phyloP scores from a whole-genome alignment of 2,113 vertebrate genomes.

The Chaetops frenatus region DNA sequence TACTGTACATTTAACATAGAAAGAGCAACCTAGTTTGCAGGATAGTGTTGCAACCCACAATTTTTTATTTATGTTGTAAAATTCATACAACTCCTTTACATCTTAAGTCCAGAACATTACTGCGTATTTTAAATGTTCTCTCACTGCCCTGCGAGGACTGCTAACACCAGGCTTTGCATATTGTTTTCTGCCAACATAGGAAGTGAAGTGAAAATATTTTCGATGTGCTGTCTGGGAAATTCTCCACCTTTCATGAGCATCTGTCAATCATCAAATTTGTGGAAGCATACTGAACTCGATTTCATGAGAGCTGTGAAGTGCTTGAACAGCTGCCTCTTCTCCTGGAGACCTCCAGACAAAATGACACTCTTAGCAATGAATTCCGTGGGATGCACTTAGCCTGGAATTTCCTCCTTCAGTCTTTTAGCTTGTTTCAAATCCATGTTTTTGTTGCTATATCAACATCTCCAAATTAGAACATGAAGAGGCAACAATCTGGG shows the following conservation, averaged over 20 bases:
- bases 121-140: not conserved
- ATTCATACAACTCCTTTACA: not conserved
- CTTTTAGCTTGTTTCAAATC: not conserved
- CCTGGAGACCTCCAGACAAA: constrained; percentile 48
- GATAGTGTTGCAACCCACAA: not conserved
- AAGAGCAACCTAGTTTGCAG: not conserved
- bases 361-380: constrained; percentile 15
- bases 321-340: constrained; percentile 33
- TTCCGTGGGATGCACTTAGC: not conserved
- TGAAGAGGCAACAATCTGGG: not conserved
- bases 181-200: not conserved
- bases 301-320: not conserved
- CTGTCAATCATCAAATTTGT: not conserved
- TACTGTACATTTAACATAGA: not conserved
- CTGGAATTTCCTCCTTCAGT: constrained; percentile 4
- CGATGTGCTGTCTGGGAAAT: not conserved
- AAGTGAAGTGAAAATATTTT: constrained; percentile 3
- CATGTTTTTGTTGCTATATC: not conserved
- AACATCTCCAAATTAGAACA: constrained; percentile 6
- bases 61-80: not conserved
- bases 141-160: not conserved
- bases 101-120: not conserved
- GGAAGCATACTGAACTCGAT: not conserved
- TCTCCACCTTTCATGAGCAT: not conserved
- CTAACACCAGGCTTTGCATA: not conserved